A percentile compares a stretch with the other conserved stretches of the same genome.
phyloP scores from a whole-genome alignment of 2,888 invertebrate species.

The Drosophila paucipuncta region DNA sequence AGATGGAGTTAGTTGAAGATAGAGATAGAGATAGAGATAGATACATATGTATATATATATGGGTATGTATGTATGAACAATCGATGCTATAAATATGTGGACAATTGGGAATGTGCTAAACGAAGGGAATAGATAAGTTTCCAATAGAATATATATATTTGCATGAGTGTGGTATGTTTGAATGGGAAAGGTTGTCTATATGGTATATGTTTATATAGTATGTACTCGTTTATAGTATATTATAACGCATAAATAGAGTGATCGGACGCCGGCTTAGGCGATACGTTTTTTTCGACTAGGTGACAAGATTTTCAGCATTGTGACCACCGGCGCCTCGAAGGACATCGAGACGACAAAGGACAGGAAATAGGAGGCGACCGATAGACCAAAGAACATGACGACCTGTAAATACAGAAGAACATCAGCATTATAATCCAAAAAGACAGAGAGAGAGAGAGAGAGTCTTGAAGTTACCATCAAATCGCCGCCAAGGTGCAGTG shows the following conservation, averaged over 20 bases:
- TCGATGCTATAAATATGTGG: slow-evolving; percentile 70
- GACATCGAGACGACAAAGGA: slow-evolving; percentile 92
- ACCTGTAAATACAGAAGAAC: slow-evolving; percentile 86
- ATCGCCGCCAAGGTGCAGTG: slow-evolving; percentile 92
- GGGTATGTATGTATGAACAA: slow-evolving; percentile 44
- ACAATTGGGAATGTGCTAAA: slow-evolving; percentile 39
- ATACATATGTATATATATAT: slow-evolving; percentile 12
- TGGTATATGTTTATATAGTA: slow-evolving; percentile 16
- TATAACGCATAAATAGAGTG: slow-evolving; percentile 65
- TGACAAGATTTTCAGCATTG: slow-evolving; percentile 91
- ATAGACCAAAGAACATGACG: slow-evolving; percentile 92
- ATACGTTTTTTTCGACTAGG: slow-evolving; percentile 86
- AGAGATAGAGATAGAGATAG: slow-evolving; percentile 2
- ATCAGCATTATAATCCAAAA: not conserved
- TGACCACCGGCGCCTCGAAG: slow-evolving; percentile 94
- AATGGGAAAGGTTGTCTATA: slow-evolving; percentile 25
- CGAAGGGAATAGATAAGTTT: slow-evolving; percentile 16
- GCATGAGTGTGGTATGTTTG: not conserved
- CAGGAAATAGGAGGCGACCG: slow-evolving; percentile 91
- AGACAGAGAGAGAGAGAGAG: no score
- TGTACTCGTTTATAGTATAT: slow-evolving; percentile 34
- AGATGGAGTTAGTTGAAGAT: not conserved
- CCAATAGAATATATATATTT: not conserved
- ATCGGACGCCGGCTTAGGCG: slow-evolving; percentile 64
- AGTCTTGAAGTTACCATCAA: slow-evolving; percentile 87